Base-by-base conservation (phyloP, 1,140 invertebrate genomes). In the Rhizoglyphus robini region DNA sequence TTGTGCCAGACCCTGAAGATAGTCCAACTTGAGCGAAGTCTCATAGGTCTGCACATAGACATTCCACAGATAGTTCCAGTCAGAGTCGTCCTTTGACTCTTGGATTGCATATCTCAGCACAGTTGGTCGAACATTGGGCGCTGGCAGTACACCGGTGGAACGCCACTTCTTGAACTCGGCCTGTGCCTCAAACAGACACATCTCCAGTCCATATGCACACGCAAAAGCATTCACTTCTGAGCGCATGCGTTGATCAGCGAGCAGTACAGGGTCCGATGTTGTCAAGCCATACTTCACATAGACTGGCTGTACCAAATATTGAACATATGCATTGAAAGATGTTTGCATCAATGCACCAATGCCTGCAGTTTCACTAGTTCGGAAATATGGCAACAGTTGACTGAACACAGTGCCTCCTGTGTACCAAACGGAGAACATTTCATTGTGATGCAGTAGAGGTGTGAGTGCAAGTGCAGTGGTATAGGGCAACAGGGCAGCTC, bases 341-440 rank as follows among this genome's bases (percentile, higher is more conserved):
- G 15, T 11, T 32, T 32, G 58, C 58, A 60, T 60, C 29, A 60
- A 4, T 23, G 15, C 15, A 46, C 36, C 36, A 13, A 60, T 41
- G 25, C 27, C 27, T 20, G 27, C 2, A 32, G 15, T 59, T 18
- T 59, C 27, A 46, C 3, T 29, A 27, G 15, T 32, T 27, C 58
- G 58, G 30, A 60, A 60, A 60, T 38, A 38, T 60, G 58, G 58
- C 58, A 29, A 60, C 25, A 60, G 27, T 60, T 60, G 15, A 1
- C 58, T 63, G 20, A 71, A 65, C 11, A 57, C 47, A 11, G 27
- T 25, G 0, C 59, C 23, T 30, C 85, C 87, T 4, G 86, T 79
- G 73, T 85, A 85, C 88, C 88, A 90, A 0, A 88, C 86, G 0
- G 89, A 78, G 72, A 84, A 87, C 29, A 87, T 86, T 3, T 79